Evolutionary conservation across 2,113 vertebrate genomes (phyloP), one percentile per base, ranked within the genome.

Genomic region (Ctenomys sociabilis): DNA sequence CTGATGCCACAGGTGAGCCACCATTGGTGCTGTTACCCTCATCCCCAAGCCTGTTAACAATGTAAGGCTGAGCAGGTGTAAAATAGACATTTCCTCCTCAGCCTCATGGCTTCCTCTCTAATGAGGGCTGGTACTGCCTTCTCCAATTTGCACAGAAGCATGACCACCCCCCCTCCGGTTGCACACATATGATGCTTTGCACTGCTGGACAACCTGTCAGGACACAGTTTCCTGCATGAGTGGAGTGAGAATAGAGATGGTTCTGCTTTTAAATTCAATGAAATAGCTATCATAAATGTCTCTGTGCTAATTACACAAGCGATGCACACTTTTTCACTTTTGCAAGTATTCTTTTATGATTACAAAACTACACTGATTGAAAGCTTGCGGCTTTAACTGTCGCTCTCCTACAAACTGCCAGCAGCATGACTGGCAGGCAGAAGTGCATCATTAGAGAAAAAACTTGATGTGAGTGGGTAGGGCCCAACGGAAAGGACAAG

Each of bases 361-460:
- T 81, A 75, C 37, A 63, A 96, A 85, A 73, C 57, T 59, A 2
- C 35, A 57, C 11, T 90, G 78, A 91, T 81, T 54, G 30, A 85
- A 88, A 87, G 64, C 82, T 72, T 45, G 6, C 26, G 84, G 30
- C 68, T 88, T 85, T 63, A 83, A 61, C 90, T 82, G 90, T 95
- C 96, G 90, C 45, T 88, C 70, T 78, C 45, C 88, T 61, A 66
- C 37, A 78, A 28, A 77, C 77, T 30, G 57, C 82, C 63, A 40
- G 77, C 61, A 40, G 57, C 57, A n/a, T 88, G 94, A 95, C 32
- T 93, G 96, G 78, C 95, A 96, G 90, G 84, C 30, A 81, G 90
- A 96, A 93, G 40, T 90, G 75, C 40, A 43, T 57, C 35, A 24
- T 97, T 88, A 95, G 66, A 68, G 90, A 88, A 30, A 91, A 96